These are phyloP conservation scores for Ctenicera cuprea DNA, from an alignment of 2,888 invertebrate genomes.

Conservation along the genomic window DNA sequence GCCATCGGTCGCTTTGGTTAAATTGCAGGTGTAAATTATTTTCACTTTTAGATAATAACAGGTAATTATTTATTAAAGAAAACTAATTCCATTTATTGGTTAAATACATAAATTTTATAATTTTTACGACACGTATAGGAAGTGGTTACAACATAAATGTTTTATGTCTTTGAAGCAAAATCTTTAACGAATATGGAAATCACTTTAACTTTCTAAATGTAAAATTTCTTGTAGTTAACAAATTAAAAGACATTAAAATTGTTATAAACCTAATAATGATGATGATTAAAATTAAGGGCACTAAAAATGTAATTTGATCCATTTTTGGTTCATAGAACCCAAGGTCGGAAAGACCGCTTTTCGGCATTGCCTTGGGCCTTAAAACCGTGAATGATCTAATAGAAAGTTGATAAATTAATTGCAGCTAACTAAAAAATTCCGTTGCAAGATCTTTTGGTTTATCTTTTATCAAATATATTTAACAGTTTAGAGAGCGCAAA, in stretches of 20 bases:
- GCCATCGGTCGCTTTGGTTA: neutral
- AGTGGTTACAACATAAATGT: neutral
- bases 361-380: neutral
- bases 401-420: conserved; percentile 11
- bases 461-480: no score
- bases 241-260: no score
- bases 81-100: neutral
- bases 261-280: neutral
- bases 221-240: no score
- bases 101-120: neutral
- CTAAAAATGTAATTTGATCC: neutral
- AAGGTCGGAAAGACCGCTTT: conserved; percentile 1
- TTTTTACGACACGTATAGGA: neutral
- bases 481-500: no score
- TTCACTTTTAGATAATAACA: conserved; percentile 1
- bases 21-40: neutral
- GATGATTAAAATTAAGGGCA: neutral
- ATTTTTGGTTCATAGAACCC: conserved; percentile 7
- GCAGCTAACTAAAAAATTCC: no score
- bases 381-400: conserved; percentile 1
- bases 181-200: no score
- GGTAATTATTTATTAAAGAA: neutral
- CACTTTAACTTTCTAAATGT: no score
- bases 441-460: no score
- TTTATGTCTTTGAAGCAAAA: neutral